These are phyloP conservation scores for Cephonodes hylas DNA, from an alignment of 2,888 invertebrate genomes.

Conservation along the genomic window DNA sequence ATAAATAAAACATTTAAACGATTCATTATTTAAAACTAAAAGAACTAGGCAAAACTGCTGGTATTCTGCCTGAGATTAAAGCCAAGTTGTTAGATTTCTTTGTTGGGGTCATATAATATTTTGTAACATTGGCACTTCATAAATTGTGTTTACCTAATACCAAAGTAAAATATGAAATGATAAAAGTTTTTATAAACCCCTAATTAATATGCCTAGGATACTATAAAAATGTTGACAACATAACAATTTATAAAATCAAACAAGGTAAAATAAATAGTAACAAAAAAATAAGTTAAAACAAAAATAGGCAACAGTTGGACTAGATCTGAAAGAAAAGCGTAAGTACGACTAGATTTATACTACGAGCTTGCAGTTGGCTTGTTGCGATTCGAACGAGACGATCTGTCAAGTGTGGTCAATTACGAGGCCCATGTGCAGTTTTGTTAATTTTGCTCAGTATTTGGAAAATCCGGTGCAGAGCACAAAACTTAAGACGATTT, in stretches of 20 bases:
- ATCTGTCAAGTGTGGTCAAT: neutral
- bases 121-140: neutral
- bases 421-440: neutral
- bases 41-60: too few species aligned
- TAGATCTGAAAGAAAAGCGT: slow-evolving; percentile 5
- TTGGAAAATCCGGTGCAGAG: neutral
- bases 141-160: neutral
- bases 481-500: too few species aligned
- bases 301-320: neutral
- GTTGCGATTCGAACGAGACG: neutral
- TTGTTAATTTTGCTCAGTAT: neutral
- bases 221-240: neutral
- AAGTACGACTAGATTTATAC: neutral
- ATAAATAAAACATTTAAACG: neutral
- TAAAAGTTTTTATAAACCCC: neutral
- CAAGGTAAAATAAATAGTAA: neutral
- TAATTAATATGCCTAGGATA: neutral
- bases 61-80: neutral
- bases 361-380: slow-evolving; percentile 5
- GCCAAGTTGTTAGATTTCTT: neutral
- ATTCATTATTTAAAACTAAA: neutral
- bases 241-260: neutral
- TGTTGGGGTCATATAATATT: neutral
- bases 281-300: neutral
- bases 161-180: too few species aligned